These are phyloP conservation scores for Geotrypetes seraphini DNA, from an alignment of 2,797 vertebrate species.

Conservation along the genomic window DNA sequence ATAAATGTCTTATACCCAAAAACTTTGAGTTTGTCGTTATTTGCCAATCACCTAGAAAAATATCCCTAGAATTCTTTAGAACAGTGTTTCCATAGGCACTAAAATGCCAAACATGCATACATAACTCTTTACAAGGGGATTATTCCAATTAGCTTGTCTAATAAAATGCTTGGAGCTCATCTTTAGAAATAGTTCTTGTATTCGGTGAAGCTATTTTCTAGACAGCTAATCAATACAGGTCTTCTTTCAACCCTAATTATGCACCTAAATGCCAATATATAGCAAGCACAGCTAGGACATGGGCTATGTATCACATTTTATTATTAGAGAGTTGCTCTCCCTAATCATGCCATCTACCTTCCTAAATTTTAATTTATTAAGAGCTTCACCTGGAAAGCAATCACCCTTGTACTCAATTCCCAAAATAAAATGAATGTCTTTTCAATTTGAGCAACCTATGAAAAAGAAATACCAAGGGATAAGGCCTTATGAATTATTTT, in stretches of 20 bases:
- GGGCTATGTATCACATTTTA: slow-evolving; percentile 10
- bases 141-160: slow-evolving; percentile 1
- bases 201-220: slow-evolving; percentile 15
- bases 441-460: slow-evolving; percentile 39
- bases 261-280: slow-evolving; percentile 37
- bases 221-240: slow-evolving; percentile 40
- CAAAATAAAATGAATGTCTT: slow-evolving; percentile 48
- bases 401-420: slow-evolving; percentile 42
- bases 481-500: slow-evolving; percentile 30
- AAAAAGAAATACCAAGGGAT: slow-evolving; percentile 38
- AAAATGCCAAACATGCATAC: too few relatives aligned
- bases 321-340: slow-evolving; percentile 19
- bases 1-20: background rate
- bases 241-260: slow-evolving; percentile 31
- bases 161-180: slow-evolving; percentile 16
- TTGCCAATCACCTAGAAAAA: too few relatives aligned
- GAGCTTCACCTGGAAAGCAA: slow-evolving; percentile 47
- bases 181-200: slow-evolving; percentile 17
- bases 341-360: slow-evolving; percentile 27
- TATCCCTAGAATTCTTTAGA: too few relatives aligned
- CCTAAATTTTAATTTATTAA: slow-evolving; percentile 55
- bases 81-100: too few relatives aligned
- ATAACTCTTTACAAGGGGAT: too few relatives aligned
- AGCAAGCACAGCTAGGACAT: slow-evolving; percentile 8
- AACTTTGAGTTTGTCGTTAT: background rate